Base-by-base conservation (phyloP, 1,140 invertebrate species). In the Ylistrum balloti region DNA sequence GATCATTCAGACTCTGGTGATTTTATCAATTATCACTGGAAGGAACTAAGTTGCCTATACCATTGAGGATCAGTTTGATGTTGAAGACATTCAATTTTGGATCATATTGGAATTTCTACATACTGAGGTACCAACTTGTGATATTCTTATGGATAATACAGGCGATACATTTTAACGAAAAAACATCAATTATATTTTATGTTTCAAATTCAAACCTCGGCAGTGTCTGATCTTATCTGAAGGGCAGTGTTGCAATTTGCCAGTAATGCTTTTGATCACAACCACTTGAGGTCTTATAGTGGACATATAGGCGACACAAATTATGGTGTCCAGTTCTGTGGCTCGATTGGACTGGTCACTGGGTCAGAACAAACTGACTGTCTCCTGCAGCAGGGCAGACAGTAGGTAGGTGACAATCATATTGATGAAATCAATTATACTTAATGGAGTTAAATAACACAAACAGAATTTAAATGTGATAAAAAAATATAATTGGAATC, bases 391-490 rank as follows among this genome's bases (percentile, higher is more conserved):
- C 22, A 74, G 56, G 56, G 56, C 56, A 74, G 56, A 74, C 56
- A 74, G 56, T 74, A 74, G 56, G 56, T 74, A 74, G 22, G 56
- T 74, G n/a, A n/a, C n/a, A n/a, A n/a, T n/a, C n/a, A n/a, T n/a
- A n/a, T n/a, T n/a, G n/a, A n/a, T n/a, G n/a, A n/a, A n/a, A n/a
- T n/a, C n/a, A n/a, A n/a, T n/a, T n/a, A n/a, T n/a, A n/a, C n/a
- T n/a, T n/a, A n/a, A n/a, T n/a, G n/a, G n/a, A n/a, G n/a, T n/a
- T n/a, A n/a, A n/a, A n/a, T n/a, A n/a, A n/a, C n/a, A n/a, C n/a
- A n/a, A n/a, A n/a, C n/a, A n/a, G n/a, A n/a, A n/a, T n/a, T n/a
- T n/a, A n/a, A n/a, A n/a, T n/a, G n/a, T n/a, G n/a, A n/a, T n/a
- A n/a, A n/a, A n/a, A n/a, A n/a, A n/a, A n/a, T n/a, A n/a, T n/a